These are phyloP conservation scores for Pseudochirops cupreus DNA, from an alignment of 2,797 vertebrate genomes.

Conservation along the genomic window DNA sequence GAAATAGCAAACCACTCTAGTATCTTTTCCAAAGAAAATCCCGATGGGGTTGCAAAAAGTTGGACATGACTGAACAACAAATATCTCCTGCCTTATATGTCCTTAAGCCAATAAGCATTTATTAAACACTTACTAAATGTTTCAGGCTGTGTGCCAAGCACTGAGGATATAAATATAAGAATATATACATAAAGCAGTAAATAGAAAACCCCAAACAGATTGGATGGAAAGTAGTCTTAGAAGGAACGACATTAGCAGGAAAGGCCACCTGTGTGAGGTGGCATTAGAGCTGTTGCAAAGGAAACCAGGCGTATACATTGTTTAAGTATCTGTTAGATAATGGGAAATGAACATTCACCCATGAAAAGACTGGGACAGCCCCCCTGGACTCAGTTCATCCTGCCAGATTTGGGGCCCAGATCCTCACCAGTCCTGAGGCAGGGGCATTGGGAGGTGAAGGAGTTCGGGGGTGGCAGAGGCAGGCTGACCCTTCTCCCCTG, in stretches of 20 bases:
- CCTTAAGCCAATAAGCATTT: no score
- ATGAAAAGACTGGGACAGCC: not conserved
- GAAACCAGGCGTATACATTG: not conserved
- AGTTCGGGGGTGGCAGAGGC: not conserved
- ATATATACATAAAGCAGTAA: no score
- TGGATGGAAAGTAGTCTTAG: not conserved
- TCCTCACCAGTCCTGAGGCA: not conserved
- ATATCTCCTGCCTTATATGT: not conserved
- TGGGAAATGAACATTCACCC: no score
- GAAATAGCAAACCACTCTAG: not conserved
- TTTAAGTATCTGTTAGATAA: not conserved
- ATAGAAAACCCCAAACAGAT: not conserved
- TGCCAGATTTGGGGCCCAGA: not conserved
- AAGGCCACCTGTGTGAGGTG: not conserved
- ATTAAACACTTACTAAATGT: no score
- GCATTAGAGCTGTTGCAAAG: not conserved
- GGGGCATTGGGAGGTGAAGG: not conserved
- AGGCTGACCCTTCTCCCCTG: not conserved
- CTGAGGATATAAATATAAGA: not conserved
- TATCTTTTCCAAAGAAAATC: not conserved
- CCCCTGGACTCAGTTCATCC: not conserved
- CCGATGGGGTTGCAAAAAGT: not conserved
- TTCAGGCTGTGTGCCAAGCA: no score
- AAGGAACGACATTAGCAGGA: not conserved
- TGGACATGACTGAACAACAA: no score